These are phyloP conservation scores for Nyleta sp. DNA, from an alignment of 2,888 invertebrate species.

Conservation along the genomic window DNA sequence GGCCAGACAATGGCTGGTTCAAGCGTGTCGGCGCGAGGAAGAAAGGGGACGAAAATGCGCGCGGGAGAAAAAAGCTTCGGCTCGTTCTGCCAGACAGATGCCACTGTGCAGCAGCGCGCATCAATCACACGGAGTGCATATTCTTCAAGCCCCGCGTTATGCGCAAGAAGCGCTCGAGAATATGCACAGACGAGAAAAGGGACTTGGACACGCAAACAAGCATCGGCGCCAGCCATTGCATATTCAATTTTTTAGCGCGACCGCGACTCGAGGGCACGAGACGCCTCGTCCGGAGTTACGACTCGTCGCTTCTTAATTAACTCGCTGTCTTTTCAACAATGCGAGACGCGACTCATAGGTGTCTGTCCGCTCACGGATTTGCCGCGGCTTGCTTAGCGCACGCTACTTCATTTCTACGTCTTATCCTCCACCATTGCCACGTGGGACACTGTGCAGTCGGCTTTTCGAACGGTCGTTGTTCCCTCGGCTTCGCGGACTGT, in stretches of 20 bases:
- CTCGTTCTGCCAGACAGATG: conserved; percentile 72
- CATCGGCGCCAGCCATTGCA: conserved; percentile 60
- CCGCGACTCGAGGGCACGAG: conserved; percentile 21
- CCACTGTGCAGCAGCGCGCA: conserved; percentile 70
- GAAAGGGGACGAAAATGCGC: conserved; percentile 23
- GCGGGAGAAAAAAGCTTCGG: conserved; percentile 47
- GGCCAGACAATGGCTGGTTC: conserved; percentile 70
- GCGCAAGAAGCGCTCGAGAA: conserved; percentile 17
- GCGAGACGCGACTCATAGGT: conserved; percentile 37
- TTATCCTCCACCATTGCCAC: too few species aligned
- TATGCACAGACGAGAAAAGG: conserved; percentile 36
- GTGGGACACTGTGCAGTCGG: too few species aligned
- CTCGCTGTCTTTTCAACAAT: conserved; percentile 67
- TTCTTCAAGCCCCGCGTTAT: conserved; percentile 74
- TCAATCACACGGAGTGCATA: conserved; percentile 81
- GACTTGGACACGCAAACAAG: conserved; percentile 58
- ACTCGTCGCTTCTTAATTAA: conserved; percentile 77
- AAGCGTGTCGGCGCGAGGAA: conserved; percentile 65
- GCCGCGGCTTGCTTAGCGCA: too few species aligned
- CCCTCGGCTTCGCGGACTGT: too few species aligned
- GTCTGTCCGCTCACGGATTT: conserved; percentile 18
- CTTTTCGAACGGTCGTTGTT: too few species aligned
- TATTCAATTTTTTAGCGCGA: conserved; percentile 65
- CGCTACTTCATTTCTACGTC: too few species aligned
- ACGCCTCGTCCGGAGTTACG: conserved; percentile 66